phyloP scores from a whole-genome alignment of 2,113 vertebrate species.

The Syngnathoides biaculeatus region DNA sequence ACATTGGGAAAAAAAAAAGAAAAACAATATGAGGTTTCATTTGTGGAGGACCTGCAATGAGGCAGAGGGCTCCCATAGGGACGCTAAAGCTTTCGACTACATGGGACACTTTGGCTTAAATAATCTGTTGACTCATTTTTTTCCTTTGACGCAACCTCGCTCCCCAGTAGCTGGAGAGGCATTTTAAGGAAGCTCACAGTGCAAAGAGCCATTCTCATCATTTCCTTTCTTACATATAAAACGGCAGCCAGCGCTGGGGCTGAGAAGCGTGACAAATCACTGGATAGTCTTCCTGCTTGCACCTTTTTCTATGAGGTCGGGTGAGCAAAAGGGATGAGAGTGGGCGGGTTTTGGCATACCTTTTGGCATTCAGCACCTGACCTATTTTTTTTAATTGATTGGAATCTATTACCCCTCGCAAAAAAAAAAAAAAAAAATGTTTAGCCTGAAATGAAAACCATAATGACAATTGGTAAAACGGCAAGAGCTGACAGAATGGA shows the following conservation, averaged over 20 bases:
- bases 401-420: slow-evolving; percentile 32
- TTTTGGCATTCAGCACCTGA: slow-evolving; percentile 64
- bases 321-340: slow-evolving; percentile 20
- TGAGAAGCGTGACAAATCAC: slow-evolving; percentile 55
- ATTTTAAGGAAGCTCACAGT: slow-evolving; percentile 33
- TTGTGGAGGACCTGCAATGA: slow-evolving; percentile 6
- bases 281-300: slow-evolving; percentile 43
- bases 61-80: slow-evolving; percentile 8
- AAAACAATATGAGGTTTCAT: slow-evolving; percentile 37
- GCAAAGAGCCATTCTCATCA: slow-evolving; percentile 32
- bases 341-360: slow-evolving; percentile 56
- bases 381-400: slow-evolving; percentile 70
- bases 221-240: slow-evolving; percentile 57
- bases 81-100: slow-evolving; percentile 12
- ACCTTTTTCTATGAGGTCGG: slow-evolving; percentile 38
- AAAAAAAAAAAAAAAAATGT: slow-evolving; percentile 39
- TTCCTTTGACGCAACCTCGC: not conserved
- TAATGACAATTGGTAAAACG: slow-evolving; percentile 65
- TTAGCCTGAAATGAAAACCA: slow-evolving; percentile 65
- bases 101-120: slow-evolving; percentile 17
- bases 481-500: slow-evolving; percentile 33
- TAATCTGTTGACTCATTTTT: slow-evolving; percentile 34
- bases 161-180: slow-evolving; percentile 24
- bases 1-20: slow-evolving; percentile 29
- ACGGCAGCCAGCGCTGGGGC: slow-evolving; percentile 41